Evolutionary conservation across 2,113 vertebrate genomes (phyloP).

Genomic region (Martes martes): DNA sequence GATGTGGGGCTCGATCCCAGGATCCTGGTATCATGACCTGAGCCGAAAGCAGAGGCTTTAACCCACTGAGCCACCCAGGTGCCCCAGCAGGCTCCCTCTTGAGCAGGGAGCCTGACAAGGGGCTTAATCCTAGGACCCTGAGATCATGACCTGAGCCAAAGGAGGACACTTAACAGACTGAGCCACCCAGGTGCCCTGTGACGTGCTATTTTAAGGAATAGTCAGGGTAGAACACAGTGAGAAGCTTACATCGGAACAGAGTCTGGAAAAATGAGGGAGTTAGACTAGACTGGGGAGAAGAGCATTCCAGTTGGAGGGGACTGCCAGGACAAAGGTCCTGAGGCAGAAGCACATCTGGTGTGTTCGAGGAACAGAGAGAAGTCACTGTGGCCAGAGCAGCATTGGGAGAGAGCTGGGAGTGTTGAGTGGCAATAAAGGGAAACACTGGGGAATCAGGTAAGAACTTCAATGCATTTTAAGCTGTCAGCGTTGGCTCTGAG

Average conservation of each 20-base stretch:
- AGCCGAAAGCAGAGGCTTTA: too few species aligned
- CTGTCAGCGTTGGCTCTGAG: neutral
- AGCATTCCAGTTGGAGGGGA: neutral
- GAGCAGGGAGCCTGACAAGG: neutral
- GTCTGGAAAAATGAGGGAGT: neutral
- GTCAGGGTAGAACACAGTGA: neutral
- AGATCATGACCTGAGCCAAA: neutral
- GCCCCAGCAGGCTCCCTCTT: too few species aligned
- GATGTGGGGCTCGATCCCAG: too few species aligned
- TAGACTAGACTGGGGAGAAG: neutral
- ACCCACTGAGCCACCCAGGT: too few species aligned
- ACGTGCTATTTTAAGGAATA: neutral
- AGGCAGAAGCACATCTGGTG: neutral
- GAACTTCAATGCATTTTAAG: neutral
- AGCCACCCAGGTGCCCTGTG: neutral
- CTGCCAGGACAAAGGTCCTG: neutral
- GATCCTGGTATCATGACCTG: too few species aligned
- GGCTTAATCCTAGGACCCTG: neutral
- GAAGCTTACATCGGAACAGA: neutral
- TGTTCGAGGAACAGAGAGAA: neutral
- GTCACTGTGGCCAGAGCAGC: neutral
- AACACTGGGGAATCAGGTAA: neutral
- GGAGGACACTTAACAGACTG: neutral
- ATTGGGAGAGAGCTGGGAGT: neutral
- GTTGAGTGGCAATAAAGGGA: neutral